Conservation (phyloP, 2,797 vertebrate species). For the Cossypha polioptera region DNA sequence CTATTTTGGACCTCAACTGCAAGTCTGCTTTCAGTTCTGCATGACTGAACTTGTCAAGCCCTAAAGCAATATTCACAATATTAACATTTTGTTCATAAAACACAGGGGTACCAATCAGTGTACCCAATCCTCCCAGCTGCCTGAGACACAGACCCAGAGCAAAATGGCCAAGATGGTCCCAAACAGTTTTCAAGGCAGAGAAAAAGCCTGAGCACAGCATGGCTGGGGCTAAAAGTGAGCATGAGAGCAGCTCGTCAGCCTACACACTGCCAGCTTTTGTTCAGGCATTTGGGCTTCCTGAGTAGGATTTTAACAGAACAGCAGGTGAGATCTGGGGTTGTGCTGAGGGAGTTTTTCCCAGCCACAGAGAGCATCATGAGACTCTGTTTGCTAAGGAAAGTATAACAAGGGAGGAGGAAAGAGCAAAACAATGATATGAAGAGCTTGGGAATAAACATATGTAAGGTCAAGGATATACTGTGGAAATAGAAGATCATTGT, state of each 20-base stretch:
- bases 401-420: background rate
- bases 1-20: background rate
- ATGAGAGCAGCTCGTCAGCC: background rate
- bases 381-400: background rate
- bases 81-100: background rate
- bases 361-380: background rate
- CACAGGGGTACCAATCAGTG: background rate
- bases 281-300: background rate
- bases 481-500: background rate
- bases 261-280: background rate
- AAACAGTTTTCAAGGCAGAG: background rate
- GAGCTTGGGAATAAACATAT: background rate
- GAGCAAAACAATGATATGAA: background rate
- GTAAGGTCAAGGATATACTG: background rate
- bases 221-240: background rate
- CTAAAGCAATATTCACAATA: background rate
- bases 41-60: background rate
- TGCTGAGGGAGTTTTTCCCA: background rate
- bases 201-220: background rate
- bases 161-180: background rate
- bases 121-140: background rate
- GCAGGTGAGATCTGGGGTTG: background rate
- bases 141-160: background rate
- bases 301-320: background rate
- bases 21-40: background rate